Base-by-base conservation (phyloP, 2,797 vertebrate genomes). In the Etheostoma perlongum region DNA sequence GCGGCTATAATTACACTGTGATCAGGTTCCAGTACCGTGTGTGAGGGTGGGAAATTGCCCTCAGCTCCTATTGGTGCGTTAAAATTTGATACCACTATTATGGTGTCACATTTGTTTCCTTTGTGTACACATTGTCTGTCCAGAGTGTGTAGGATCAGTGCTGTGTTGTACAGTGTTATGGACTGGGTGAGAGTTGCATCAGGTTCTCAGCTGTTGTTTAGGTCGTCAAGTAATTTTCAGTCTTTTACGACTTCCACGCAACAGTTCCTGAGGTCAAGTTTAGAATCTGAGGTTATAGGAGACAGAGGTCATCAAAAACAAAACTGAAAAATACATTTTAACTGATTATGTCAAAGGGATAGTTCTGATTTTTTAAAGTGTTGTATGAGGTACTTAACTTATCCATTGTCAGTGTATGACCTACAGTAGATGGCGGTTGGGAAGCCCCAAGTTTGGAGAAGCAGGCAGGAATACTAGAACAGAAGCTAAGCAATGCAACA, bases 1-100 rank as follows among this genome's bases (percentile, higher is more conserved):
- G 6, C 0, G 8, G 10, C 63, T 87, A 67, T 72, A 73, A 68
- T 89, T 84, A 76, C 69, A 61, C 53, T 2, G 61, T 90, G 76
- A 81, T 63, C 64, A 74, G 73, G 55, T n/a, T 13, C 2, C 15
- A 60, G 10, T 62, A 46, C 18, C 57, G 8, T 62, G 42, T 46
- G 68, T 25, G 60, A 55, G 79, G 42, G 46, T 1, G 30, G 47
- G 9, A 40, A 5, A 14, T 49, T 15, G 12, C 54, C 18, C 40
- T 61, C 13, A 6, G 42, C 27, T 61, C 30, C 66, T 11, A 74
- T 58, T 80, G 74, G 46, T 57, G 48, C 3, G 8, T 72, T 76
- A 80, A 10, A 55, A 75, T 36, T 1, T 55, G 73, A 81, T 72
- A 64, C 79, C 58, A 6, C 30, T 64, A 78, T 79, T 60, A 30